Conservation (phyloP, 2,113 vertebrate species). For the Nesoenas mayeri region DNA sequence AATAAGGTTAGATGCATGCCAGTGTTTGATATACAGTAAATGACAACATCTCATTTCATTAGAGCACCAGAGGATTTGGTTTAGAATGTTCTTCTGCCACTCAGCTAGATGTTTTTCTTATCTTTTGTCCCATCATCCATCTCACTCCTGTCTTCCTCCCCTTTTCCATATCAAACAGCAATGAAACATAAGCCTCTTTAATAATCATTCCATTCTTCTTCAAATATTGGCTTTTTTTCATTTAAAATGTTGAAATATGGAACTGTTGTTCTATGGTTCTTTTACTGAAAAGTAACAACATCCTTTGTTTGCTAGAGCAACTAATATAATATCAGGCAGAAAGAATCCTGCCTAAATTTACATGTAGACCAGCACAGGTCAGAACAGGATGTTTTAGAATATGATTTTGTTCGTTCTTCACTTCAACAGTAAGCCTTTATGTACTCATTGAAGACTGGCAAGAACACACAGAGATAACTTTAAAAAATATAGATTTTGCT, state of each 20-base stretch:
- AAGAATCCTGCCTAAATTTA: neutral
- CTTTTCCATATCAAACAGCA: neutral
- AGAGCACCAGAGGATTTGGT: neutral
- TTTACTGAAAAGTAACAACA: neutral
- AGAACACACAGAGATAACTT: neutral
- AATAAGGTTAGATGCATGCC: neutral
- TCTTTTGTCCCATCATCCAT: neutral
- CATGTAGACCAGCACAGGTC: neutral
- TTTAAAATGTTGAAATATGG: neutral
- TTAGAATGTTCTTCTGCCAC: neutral
- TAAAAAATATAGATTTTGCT: neutral
- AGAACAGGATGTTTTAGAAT: constrained; percentile 28
- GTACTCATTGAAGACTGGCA: constrained; percentile 23
- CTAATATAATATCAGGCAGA: neutral
- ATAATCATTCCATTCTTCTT: neutral
- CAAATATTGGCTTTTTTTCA: neutral
- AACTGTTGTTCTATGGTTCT: neutral
- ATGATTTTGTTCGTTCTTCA: constrained; percentile 31
- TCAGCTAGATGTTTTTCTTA: fast-evolving
- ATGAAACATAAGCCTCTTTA: neutral
- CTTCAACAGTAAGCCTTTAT: neutral
- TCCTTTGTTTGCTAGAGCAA: neutral
- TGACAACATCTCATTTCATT: neutral
- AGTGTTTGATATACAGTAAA: neutral
- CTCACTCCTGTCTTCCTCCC: neutral